These are phyloP conservation scores for Petrolisthes manimaculis DNA, from an alignment of 2,888 invertebrate species.

Conservation along the genomic window DNA sequence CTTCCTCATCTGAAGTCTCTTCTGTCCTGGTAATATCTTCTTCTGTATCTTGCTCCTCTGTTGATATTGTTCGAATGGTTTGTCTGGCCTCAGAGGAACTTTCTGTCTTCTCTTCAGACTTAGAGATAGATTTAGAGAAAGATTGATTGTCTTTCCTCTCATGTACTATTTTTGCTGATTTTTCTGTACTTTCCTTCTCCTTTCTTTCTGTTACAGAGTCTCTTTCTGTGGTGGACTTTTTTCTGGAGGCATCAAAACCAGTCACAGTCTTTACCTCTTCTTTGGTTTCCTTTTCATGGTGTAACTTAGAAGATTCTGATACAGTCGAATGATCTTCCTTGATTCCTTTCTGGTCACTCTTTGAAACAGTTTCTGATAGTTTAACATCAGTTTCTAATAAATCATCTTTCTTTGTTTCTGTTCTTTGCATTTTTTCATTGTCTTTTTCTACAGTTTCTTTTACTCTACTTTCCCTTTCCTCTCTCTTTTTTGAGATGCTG, in stretches of 20 bases:
- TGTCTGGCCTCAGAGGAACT: slow-evolving; percentile 48
- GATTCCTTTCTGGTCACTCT: slow-evolving; percentile 38
- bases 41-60: slow-evolving; percentile 52
- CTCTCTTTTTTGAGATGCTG: slow-evolving; percentile 35
- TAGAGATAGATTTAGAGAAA: slow-evolving; percentile 48
- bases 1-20: slow-evolving; percentile 56
- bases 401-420: slow-evolving; percentile 48
- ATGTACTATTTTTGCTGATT: slow-evolving; percentile 40
- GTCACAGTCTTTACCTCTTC: slow-evolving; percentile 40
- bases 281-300: slow-evolving; percentile 38
- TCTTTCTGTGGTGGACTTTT: slow-evolving; percentile 37
- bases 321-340: slow-evolving; percentile 34
- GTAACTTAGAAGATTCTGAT: slow-evolving; percentile 44
- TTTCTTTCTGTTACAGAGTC: slow-evolving; percentile 53
- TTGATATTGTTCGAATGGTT: slow-evolving; percentile 42
- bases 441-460: slow-evolving; percentile 43
- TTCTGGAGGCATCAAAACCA: slow-evolving; percentile 26
- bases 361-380: slow-evolving; percentile 31
- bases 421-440: slow-evolving; percentile 24
- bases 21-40: slow-evolving; percentile 59
- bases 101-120: slow-evolving; percentile 46
- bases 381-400: slow-evolving; percentile 43
- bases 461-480: slow-evolving; percentile 43
- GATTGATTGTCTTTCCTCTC: slow-evolving; percentile 46
- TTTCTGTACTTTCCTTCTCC: slow-evolving; percentile 49